phyloP scores from a whole-genome alignment of 2,888 invertebrate species.

The Melanotus villosus region DNA sequence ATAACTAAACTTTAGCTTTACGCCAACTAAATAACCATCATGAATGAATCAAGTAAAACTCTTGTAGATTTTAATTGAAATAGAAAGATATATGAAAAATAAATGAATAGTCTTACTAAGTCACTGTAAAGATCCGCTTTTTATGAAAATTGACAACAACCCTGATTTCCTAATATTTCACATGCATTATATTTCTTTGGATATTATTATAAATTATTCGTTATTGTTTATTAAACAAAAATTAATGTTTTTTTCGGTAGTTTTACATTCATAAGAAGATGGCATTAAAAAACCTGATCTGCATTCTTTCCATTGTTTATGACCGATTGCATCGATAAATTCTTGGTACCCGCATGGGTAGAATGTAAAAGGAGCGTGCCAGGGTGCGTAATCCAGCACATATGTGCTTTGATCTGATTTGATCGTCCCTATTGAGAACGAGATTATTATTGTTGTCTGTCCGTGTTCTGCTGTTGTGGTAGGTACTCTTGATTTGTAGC shows the following conservation, averaged over 20 bases:
- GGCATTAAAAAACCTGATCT: neutral
- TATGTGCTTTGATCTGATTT: conserved; percentile 63
- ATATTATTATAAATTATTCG: too few species aligned
- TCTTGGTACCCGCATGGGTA: conserved; percentile 41
- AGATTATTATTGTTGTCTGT: conserved; percentile 60
- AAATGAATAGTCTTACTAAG: too few species aligned
- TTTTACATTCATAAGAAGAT: neutral
- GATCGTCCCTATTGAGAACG: conserved; percentile 58
- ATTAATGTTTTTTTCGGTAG: neutral
- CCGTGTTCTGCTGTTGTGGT: conserved; percentile 50
- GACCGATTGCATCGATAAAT: conserved; percentile 36
- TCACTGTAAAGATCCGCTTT: too few species aligned
- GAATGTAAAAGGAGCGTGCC: conserved; percentile 46
- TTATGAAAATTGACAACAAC: too few species aligned
- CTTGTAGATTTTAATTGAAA: too few species aligned
- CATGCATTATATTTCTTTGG: too few species aligned
- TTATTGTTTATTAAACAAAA: too few species aligned
- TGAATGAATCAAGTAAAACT: too few species aligned
- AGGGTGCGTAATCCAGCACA: conserved; percentile 59
- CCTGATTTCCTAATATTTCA: too few species aligned
- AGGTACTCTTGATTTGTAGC: conserved; percentile 57
- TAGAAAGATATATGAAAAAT: too few species aligned
- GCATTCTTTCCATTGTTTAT: conserved; percentile 32
- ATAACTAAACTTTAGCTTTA: too few species aligned
- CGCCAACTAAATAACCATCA: too few species aligned